These are phyloP conservation scores for Forbesichthys papilliferus DNA, from an alignment of 2,113 vertebrate genomes.

Conservation along the genomic window DNA sequence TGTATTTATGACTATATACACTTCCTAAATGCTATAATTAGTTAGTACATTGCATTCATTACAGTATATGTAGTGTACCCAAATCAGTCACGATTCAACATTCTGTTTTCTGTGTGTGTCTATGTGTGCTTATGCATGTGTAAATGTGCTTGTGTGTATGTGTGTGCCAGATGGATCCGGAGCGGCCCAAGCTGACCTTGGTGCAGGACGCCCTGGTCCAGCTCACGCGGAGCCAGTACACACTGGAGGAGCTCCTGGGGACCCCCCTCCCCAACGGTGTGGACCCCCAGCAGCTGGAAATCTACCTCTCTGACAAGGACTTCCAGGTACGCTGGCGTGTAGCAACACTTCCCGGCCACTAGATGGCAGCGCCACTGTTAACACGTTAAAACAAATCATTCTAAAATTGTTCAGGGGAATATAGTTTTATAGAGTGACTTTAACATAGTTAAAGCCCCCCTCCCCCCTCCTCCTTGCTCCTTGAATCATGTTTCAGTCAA, in stretches of 20 bases:
- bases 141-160: background rate
- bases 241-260: slow-evolving; percentile 69
- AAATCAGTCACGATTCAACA: no score
- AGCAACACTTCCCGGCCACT: slow-evolving; percentile 27
- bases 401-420: slow-evolving; percentile 6
- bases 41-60: no score
- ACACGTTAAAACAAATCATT: background rate
- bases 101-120: background rate
- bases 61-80: no score
- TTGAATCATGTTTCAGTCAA: slow-evolving; percentile 66
- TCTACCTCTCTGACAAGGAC: slow-evolving; percentile 75
- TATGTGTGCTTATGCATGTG: background rate
- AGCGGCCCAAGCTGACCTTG: slow-evolving; percentile 71
- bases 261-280: slow-evolving; percentile 73
- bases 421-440: slow-evolving; percentile 10
- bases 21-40: no score
- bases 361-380: slow-evolving; percentile 35
- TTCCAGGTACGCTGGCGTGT: slow-evolving; percentile 69
- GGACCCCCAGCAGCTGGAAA: slow-evolving; percentile 72
- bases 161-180: slow-evolving; percentile 42
- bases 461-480: background rate
- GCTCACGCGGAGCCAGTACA: slow-evolving; percentile 69
- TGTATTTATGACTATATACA: no score
- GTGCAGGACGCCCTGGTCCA: slow-evolving; percentile 78
- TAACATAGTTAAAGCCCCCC: background rate